Evolutionary conservation across 2,888 invertebrate genomes (phyloP).

Genomic region (Aporophyla lueneburgensis): DNA sequence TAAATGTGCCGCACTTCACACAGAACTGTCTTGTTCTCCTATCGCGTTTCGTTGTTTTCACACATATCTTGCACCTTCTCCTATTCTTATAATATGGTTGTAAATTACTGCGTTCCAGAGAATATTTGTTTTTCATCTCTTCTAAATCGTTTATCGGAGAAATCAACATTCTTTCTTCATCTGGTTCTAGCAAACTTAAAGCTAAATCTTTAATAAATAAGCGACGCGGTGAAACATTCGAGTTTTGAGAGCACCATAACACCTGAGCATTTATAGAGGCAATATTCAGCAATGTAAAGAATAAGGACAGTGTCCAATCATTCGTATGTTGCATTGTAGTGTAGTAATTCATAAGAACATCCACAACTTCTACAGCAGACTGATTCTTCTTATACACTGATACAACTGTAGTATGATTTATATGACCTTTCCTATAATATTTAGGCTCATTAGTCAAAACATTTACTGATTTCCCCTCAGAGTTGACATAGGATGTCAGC

Average conservation of each 20-base stretch:
- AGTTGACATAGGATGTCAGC: constrained; percentile 81
- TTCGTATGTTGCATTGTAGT: constrained; percentile 86
- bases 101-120: constrained; percentile 20
- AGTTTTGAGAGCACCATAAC: constrained; percentile 80
- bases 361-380: constrained; percentile 82
- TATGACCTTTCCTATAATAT: constrained; percentile 80
- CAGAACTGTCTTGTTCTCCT: constrained; percentile 83
- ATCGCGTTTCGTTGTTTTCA: constrained; percentile 78
- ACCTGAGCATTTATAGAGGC: constrained; percentile 87
- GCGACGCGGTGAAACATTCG: constrained; percentile 75
- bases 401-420: constrained; percentile 76
- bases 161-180: constrained; percentile 63
- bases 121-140: constrained; percentile 62
- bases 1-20: constrained; percentile 80
- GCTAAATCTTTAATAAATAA: constrained; percentile 83
- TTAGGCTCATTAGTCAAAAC: constrained; percentile 83
- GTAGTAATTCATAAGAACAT: constrained; percentile 87
- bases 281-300: constrained; percentile 85
- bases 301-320: constrained; percentile 85
- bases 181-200: constrained; percentile 76
- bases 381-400: constrained; percentile 84
- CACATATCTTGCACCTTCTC: constrained; percentile 80
- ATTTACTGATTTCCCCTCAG: constrained; percentile 79
- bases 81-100: constrained; percentile 73
- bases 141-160: constrained; percentile 55